phyloP scores from a whole-genome alignment of 2,113 vertebrate species.

The Isurus oxyrinchus region DNA sequence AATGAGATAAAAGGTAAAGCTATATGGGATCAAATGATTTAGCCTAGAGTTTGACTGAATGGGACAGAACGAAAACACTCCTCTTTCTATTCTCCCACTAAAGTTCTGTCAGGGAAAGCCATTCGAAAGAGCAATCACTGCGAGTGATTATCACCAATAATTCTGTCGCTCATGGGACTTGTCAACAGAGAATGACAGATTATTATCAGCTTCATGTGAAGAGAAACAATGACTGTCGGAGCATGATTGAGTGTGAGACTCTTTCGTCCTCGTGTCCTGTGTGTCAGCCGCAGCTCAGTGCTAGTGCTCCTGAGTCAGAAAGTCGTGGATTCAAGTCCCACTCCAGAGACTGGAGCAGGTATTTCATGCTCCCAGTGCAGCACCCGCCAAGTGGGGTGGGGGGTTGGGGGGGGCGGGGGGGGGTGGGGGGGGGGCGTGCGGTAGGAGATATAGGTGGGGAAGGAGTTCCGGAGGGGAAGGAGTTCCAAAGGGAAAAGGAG shows the following conservation, averaged over 20 bases:
- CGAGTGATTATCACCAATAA: background rate
- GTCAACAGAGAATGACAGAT: background rate
- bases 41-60: background rate
- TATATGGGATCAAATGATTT: background rate
- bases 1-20: background rate
- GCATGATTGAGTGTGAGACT: background rate
- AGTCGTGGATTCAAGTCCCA: background rate
- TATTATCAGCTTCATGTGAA: background rate
- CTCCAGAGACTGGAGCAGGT: background rate
- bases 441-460: too few relatives aligned
- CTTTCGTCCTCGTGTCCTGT: background rate
- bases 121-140: background rate
- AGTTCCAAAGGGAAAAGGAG: too few relatives aligned
- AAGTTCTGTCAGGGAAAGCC: background rate
- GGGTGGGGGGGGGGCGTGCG: too few relatives aligned
- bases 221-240: background rate
- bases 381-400: too few relatives aligned
- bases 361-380: background rate
- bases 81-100: background rate
- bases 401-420: too few relatives aligned
- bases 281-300: background rate
- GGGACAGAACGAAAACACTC: background rate
- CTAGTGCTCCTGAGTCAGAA: background rate
- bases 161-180: background rate
- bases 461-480: too few relatives aligned